A percentile compares a stretch with the other conserved stretches of the same genome.
These are phyloP conservation scores for Ectropis grisescens DNA, from an alignment of 1,140 invertebrate species.

Conservation along the genomic window DNA sequence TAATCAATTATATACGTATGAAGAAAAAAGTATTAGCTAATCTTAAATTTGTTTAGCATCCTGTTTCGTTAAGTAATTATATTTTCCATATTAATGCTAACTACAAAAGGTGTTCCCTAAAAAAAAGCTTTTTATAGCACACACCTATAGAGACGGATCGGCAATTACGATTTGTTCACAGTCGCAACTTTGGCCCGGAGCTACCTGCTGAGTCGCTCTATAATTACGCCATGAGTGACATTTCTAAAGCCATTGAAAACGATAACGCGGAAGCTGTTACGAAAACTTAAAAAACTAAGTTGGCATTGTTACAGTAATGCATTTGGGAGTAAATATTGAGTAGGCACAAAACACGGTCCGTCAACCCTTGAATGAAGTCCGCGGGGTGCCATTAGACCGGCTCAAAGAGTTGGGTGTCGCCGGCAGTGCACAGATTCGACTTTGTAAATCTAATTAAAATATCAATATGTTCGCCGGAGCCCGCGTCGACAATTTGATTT, in stretches of 20 bases:
- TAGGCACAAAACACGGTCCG: conserved; percentile 50
- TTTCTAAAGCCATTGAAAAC: conserved; percentile 61
- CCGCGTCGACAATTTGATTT: conserved; percentile 65
- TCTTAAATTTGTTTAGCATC: too few species aligned
- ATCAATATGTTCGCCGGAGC: conserved; percentile 61
- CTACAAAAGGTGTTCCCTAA: conserved; percentile 24
- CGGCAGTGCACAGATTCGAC: conserved; percentile 44
- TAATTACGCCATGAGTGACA: conserved; percentile 62
- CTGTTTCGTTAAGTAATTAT: conserved; percentile 20
- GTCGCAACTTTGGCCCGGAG: conserved; percentile 28
- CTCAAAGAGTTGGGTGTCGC: conserved; percentile 65
- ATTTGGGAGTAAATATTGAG: conserved; percentile 69
- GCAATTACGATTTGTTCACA: conserved; percentile 47
- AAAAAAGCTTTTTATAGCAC: conserved; percentile 23
- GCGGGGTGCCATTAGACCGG: conserved; percentile 63
- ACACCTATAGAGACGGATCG: conserved; percentile 30
- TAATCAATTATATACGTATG: too few species aligned
- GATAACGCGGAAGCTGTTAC: conserved; percentile 65
- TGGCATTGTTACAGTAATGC: conserved; percentile 66
- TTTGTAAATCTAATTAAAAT: conserved; percentile 71
- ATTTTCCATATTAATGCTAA: conserved; percentile 12
- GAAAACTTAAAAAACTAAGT: conserved; percentile 64
- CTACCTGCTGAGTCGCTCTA: conserved; percentile 59
- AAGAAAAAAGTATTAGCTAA: too few species aligned
- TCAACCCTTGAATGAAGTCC: conserved; percentile 62